Evolutionary conservation across 2,888 invertebrate species (phyloP), one percentile per base, ranked within the genome.

Genomic region (Conops quadrifasciatus): DNA sequence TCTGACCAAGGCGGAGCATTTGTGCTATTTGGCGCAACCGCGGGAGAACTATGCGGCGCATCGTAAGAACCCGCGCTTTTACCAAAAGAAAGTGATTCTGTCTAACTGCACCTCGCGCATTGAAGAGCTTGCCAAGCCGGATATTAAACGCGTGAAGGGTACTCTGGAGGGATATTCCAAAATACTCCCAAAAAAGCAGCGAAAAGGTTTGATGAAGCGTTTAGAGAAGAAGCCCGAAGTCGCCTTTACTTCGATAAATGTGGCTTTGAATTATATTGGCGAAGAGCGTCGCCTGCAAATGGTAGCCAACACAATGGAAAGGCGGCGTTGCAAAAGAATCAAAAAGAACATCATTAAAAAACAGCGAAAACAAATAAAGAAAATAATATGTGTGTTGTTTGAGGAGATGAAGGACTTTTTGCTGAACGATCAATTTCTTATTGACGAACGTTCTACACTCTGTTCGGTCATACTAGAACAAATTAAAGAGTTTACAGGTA

Each of bases 351-450:
- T 84, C 19, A 59, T 78, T 0, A 45, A 70, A 15, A 80, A 79
- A 13, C 80, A 80, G 45, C 81, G 79, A 47, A 75, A 77, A 2
- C 80, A 84, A 70, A 81, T 83, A 71, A 78, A 78, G 28, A 81
- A 81, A 71, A 82, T 85, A 16, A 75, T 84, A 11, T 79, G 78
- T 53, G 79, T 81, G 0, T 74, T 85, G 15, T 84, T 81, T 64
- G 85, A 84, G 70, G 80, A 83, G 69, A 82, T 81, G 82, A 84
- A 81, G 60, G 82, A 83, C 2, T 85, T 82, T 63, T 77, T 85
- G 0, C 76, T 82, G 3, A 81, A 80, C 36, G 84, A 84, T 73
- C 80, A 83, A 71, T 82, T 82, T 19, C 73, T 81, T 16, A 79
- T 82, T 36, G 78, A 82, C 62, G 81, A 84, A 60, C 74, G 77